phyloP scores from a whole-genome alignment of 2,888 invertebrate species.

The Amblyjoppa proteus region DNA sequence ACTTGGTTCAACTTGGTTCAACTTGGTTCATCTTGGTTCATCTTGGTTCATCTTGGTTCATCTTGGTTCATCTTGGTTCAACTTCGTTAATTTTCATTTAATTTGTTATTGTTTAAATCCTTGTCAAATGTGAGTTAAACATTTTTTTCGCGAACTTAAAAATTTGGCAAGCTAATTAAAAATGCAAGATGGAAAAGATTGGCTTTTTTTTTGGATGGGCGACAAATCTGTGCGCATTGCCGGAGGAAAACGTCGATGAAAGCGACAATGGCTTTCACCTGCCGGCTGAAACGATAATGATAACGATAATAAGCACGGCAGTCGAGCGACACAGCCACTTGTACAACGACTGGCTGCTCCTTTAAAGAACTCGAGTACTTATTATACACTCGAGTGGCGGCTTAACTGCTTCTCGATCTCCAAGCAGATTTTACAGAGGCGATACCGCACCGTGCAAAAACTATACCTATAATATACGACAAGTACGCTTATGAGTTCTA shows the following conservation, averaged over 20 bases:
- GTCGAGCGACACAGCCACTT: conserved; percentile 17
- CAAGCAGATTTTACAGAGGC: conserved; percentile 32
- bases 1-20: too few species aligned
- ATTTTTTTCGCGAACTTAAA: not conserved
- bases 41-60: too few species aligned
- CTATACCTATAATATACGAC: not conserved
- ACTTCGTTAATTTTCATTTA: too few species aligned
- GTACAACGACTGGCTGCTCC: conserved; percentile 45
- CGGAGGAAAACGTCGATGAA: conserved; percentile 41
- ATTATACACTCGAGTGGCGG: conserved; percentile 44
- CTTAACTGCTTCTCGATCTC: conserved; percentile 45
- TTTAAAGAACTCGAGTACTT: conserved; percentile 45
- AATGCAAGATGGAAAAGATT: not conserved
- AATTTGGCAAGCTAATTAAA: not conserved
- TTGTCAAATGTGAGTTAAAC: too few species aligned
- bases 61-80: too few species aligned
- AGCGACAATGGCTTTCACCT: conserved; percentile 54
- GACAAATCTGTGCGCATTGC: not conserved
- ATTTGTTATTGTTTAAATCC: too few species aligned
- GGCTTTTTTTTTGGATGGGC: not conserved
- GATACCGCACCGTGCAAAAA: conserved; percentile 12
- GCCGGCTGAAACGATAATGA: conserved; percentile 43
- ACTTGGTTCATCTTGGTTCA: too few species aligned
- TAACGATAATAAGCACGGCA: conserved; percentile 49
- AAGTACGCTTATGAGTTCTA: conserved; percentile 32